phyloP scores from a whole-genome alignment of 2,797 vertebrate genomes.

The Numenius phaeopus region DNA sequence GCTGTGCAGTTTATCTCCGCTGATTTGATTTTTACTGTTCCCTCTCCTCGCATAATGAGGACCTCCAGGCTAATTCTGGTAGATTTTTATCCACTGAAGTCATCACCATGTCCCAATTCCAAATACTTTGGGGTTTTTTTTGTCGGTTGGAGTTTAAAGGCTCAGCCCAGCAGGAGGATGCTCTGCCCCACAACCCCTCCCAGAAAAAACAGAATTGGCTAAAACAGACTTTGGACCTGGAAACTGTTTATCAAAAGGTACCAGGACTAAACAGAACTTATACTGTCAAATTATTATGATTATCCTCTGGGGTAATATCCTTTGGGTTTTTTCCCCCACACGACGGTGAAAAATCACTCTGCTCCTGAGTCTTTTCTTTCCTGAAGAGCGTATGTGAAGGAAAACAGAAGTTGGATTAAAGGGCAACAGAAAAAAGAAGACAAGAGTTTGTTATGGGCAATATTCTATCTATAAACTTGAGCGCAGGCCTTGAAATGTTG shows the following conservation, averaged over 20 bases:
- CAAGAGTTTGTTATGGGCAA: neutral
- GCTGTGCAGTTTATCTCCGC: conserved; percentile 33
- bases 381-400: neutral
- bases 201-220: neutral
- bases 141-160: neutral
- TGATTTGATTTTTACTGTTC: conserved; percentile 46
- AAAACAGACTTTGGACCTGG: conserved; percentile 5
- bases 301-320: neutral
- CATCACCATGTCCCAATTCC: conserved; percentile 23
- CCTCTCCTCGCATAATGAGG: conserved; percentile 13
- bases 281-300: neutral
- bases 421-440: neutral
- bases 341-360: neutral
- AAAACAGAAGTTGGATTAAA: neutral
- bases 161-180: neutral
- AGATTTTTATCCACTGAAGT: conserved; percentile 44
- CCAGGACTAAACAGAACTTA: conserved; percentile 1
- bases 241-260: conserved; percentile 10
- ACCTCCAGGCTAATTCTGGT: neutral
- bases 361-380: neutral
- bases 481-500: neutral
- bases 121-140: neutral
- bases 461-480: neutral
- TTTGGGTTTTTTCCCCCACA: neutral
- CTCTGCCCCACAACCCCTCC: neutral